Base-by-base conservation (phyloP, 2,113 vertebrate genomes). In the Phainopepla nitens region DNA sequence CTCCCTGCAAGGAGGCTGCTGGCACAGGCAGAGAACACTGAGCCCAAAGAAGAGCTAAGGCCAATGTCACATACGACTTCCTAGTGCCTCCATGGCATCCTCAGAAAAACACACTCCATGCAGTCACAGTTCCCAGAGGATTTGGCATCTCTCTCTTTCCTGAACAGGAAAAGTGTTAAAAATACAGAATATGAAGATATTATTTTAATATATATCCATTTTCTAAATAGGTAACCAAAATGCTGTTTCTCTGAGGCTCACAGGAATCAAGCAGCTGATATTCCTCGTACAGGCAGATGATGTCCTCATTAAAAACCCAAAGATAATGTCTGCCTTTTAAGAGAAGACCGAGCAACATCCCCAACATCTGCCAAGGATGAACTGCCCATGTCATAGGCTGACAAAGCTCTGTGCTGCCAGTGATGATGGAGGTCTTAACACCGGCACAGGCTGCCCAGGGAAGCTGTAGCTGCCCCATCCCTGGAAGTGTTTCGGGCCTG, bases 31-130 rank as follows among this genome's bases (percentile, higher is more conserved):
- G 35, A 1, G 2, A 72, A 24, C 25, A 15, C 12, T 8, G n/a
- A 51, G 25, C 1, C 6, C 4, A 1, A 70, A 77, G 56, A 80
- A 58, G 17, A 73, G 75, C 75, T 36, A 15, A 29, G 2, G 5
- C 29, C 19, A 68, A 23, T 2, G 33, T 33, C 17, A 12, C 6
- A 1, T 3, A 22, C 0, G 0, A 33, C 27, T 27, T 51, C 27
- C 35, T 22, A 9, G 24, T 16, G 54, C 29, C 44, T 25, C 39
- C 42, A 4, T 0, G 10, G 29, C 58, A 89, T 31, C 53, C 39
- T 45, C 1, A 2, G 53, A 54, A 47, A 83, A 84, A 64, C 10
- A 28, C 2, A 12, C 2, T 45, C 33, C 7, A 4, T 20, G 41
- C 9, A 24, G n/a, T 42, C 47, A 21, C 10, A 25, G 19, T 16